Evolutionary conservation across 2,888 invertebrate species (phyloP).

Genomic region (Rhingia rostrata): DNA sequence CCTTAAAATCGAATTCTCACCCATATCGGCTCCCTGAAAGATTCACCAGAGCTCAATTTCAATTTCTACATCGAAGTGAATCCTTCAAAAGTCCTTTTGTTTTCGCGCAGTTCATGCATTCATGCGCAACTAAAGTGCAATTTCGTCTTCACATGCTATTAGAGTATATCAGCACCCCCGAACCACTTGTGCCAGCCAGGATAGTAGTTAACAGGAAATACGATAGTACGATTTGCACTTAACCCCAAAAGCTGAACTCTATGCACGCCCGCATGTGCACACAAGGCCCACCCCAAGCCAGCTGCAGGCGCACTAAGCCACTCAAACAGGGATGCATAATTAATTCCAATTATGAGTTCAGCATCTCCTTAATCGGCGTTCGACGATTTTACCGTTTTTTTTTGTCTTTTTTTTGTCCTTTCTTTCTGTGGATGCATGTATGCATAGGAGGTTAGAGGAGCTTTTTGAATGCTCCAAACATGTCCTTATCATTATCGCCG

Average conservation of each 20-base stretch:
- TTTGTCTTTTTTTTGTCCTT: background rate
- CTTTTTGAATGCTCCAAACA: constrained; percentile 53
- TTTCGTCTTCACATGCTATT: constrained; percentile 40
- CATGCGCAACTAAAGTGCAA: constrained; percentile 54
- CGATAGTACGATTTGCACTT: constrained; percentile 75
- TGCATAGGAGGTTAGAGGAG: constrained; percentile 3
- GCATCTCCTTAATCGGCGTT: constrained; percentile 81
- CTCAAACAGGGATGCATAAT: constrained; percentile 82
- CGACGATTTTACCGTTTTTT: constrained; percentile 31
- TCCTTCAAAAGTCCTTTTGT: constrained; percentile 55
- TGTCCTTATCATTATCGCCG: constrained; percentile 72
- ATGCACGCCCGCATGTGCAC: constrained; percentile 1
- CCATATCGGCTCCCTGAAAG: background rate
- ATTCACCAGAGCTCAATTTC: background rate
- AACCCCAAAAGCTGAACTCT: constrained; percentile 73
- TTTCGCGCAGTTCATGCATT: constrained; percentile 49
- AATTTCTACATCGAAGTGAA: constrained; percentile 30
- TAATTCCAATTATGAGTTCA: constrained; percentile 83
- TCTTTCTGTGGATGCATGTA: background rate
- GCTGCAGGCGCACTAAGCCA: constrained; percentile 47
- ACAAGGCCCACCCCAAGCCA: constrained; percentile 3
- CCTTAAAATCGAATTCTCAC: too few relatives aligned
- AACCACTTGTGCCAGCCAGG: constrained; percentile 57
- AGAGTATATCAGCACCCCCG: constrained; percentile 34
- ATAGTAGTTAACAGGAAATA: constrained; percentile 72